phyloP scores from a whole-genome alignment of 1,140 invertebrate species.

The Globodera rostochiensis region DNA sequence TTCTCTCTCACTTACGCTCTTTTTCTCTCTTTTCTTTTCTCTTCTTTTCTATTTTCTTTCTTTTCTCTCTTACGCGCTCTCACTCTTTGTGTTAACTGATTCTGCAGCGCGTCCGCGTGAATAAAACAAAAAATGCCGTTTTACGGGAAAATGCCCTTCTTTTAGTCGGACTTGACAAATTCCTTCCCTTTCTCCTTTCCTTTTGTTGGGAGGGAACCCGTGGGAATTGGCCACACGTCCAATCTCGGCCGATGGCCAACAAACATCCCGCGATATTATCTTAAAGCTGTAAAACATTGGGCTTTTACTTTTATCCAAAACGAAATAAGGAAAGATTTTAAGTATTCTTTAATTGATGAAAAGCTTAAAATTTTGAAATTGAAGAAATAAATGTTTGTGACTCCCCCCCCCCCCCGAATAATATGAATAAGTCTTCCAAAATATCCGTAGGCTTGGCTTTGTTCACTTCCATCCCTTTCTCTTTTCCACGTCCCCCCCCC shows the following conservation, averaged over 20 bases:
- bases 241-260: neutral
- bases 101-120: neutral
- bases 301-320: neutral
- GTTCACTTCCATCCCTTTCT: neutral
- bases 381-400: too few species aligned
- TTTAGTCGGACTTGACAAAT: too few species aligned
- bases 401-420: too few species aligned
- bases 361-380: too few species aligned
- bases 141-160: neutral
- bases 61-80: neutral
- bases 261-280: neutral
- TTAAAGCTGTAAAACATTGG: neutral
- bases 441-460: too few species aligned
- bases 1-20: neutral
- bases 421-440: too few species aligned
- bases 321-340: neutral
- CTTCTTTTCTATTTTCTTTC: neutral
- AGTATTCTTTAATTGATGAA: too few species aligned
- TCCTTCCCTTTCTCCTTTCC: neutral
- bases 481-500: neutral
- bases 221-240: neutral
- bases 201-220: neutral
- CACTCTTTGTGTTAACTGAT: neutral
- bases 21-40: neutral
- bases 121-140: neutral